Evolutionary conservation across 2,797 vertebrate species (phyloP), one percentile per base, ranked within the genome.

Genomic region (Eospalax fontanierii): DNA sequence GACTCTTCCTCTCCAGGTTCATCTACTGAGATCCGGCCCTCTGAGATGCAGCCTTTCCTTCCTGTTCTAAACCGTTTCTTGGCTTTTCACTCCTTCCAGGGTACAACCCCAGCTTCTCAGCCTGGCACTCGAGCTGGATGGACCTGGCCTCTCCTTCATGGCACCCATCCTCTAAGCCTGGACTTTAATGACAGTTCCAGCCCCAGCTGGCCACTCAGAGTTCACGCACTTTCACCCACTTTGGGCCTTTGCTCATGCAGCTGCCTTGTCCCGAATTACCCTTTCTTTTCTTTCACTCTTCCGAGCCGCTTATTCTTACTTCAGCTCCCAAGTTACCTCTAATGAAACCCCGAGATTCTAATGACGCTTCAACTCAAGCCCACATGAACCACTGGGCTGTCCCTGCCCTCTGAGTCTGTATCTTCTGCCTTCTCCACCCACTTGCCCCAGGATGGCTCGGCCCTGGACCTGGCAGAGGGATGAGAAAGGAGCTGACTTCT

Each of bases 211-310:
- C 40, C 46, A 61, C 68, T 73, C 11, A 40, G 16, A 93, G 38
- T 30, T 86, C 83, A 81, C 12, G 74, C 94, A 84, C 79, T 68
- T 92, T 91, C 38, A 90, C 74, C 76, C 24, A 26, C 93, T 14
- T 70, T 59, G 90, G 87, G 59, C 61, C 91, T 92, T 85, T 93
- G 89, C 65, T 92, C 43, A 50, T 14, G 4, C 43, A 75, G 46
- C 85, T 59, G 35, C 90, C 73, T 85, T 19, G 9, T 16, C 79
- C 79, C 54, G 54, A 43, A 70, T 12, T 24, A 43, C 81, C 40
- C 70, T 89, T 91, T 43, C 65, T 38, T 90, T 91, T 88, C 43
- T 85, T 73, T 85, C 82, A 86, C 28, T 54, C 83, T 14, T 59
- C 75, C 71, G 59, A 80, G 82, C 94, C 15, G 89, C 61, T 92